Evolutionary conservation across 2,113 vertebrate genomes (phyloP).

Genomic region (Empidonax alnorum): DNA sequence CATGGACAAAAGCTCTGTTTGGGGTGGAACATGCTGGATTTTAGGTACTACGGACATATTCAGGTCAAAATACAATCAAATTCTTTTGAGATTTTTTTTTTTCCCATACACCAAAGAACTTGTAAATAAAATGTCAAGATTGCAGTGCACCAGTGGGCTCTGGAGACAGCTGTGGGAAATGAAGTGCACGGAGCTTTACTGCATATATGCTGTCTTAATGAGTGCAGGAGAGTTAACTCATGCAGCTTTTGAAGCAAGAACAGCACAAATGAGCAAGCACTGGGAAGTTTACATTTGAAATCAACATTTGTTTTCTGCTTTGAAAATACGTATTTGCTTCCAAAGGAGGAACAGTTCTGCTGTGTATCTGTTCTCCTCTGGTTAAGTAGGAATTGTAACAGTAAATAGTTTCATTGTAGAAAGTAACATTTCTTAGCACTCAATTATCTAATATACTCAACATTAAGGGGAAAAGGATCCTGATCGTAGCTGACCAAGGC

Average conservation of each 20-base stretch:
- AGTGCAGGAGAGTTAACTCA: background rate
- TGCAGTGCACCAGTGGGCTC: background rate
- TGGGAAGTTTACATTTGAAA: background rate
- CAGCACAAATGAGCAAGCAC: background rate
- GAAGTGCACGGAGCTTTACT: background rate
- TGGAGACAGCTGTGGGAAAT: background rate
- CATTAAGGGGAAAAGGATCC: background rate
- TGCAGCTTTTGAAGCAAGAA: background rate
- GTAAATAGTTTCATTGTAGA: background rate
- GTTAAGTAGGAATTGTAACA: background rate
- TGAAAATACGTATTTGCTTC: background rate
- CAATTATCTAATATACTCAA: background rate
- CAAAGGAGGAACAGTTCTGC: background rate
- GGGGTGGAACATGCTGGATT: background rate
- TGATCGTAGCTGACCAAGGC: background rate
- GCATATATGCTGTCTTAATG: background rate
- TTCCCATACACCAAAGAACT: background rate
- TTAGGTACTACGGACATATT: background rate
- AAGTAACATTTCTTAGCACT: background rate
- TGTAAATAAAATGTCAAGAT: background rate
- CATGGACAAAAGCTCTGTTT: accelerated
- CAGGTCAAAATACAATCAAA: background rate
- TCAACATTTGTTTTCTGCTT: background rate
- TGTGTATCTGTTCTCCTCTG: background rate
- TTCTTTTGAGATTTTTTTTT: background rate